These are phyloP conservation scores for Brenthis hecate DNA, from an alignment of 2,888 invertebrate species.

Conservation along the genomic window DNA sequence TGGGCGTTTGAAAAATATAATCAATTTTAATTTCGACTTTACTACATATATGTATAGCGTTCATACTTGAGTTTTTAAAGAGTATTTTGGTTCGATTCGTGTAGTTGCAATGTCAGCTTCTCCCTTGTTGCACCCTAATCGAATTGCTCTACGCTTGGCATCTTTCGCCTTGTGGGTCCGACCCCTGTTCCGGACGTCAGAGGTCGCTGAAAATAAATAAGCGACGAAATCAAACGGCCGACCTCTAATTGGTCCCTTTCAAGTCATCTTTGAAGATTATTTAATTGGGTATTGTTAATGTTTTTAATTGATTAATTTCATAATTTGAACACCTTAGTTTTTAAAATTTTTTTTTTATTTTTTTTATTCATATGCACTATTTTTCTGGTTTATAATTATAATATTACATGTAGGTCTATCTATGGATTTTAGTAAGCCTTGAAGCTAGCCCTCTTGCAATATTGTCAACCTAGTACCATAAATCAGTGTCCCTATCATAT, in stretches of 20 bases:
- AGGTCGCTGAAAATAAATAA: constrained; percentile 79
- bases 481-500: constrained; percentile 60
- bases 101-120: constrained; percentile 72
- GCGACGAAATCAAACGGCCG: constrained; percentile 68
- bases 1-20: constrained; percentile 18
- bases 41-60: constrained; percentile 30
- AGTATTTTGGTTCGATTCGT: constrained; percentile 46
- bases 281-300: constrained; percentile 68
- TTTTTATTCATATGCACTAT: no score
- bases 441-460: constrained; percentile 14
- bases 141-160: constrained; percentile 78
- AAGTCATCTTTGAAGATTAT: constrained; percentile 67
- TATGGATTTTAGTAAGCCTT: background rate
- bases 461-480: constrained; percentile 53
- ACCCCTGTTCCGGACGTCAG: constrained; percentile 73
- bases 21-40: constrained; percentile 37
- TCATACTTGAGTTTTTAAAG: constrained; percentile 32
- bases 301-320: constrained; percentile 34
- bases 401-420: no score
- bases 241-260: constrained; percentile 74
- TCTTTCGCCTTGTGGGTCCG: constrained; percentile 69
- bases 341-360: no score
- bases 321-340: no score
- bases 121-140: constrained; percentile 80
- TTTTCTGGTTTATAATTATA: no score